A percentile compares a stretch with the other conserved stretches of the same genome.
Conservation (phyloP, 2,113 vertebrate species). For the Solea solea region DNA sequence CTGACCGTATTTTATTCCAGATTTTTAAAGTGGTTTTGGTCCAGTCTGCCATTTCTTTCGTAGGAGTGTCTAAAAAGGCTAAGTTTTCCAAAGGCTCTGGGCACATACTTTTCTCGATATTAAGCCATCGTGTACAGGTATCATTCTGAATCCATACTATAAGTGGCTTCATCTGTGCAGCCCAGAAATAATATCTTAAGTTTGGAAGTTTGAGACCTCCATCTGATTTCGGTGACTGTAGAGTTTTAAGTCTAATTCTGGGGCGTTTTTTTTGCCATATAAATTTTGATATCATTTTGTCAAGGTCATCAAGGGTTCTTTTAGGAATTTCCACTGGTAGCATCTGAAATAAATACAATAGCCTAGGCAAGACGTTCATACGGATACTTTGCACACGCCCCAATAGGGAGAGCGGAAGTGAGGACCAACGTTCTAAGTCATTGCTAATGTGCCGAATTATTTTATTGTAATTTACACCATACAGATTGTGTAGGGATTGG, state of each 20-base stretch:
- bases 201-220: background rate
- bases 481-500: background rate
- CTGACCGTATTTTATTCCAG: slow-evolving; percentile 1
- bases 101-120: background rate
- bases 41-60: background rate
- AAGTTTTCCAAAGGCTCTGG: background rate
- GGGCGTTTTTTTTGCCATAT: slow-evolving; percentile 19
- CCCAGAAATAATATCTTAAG: slow-evolving; percentile 13
- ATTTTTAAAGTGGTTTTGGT: background rate
- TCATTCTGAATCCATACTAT: background rate
- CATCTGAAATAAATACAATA: too few species aligned
- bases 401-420: background rate
- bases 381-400: background rate
- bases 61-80: background rate
- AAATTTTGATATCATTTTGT: too few species aligned
- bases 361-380: background rate
- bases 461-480: background rate
- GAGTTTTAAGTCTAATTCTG: slow-evolving; percentile 6
- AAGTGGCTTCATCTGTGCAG: slow-evolving; percentile 3
- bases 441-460: too few species aligned
- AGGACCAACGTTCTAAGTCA: background rate
- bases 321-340: too few species aligned
- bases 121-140: background rate
- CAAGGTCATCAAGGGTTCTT: too few species aligned
- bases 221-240: background rate